Evolutionary conservation across 2,113 vertebrate genomes (phyloP).

Genomic region (Holacanthus passer): DNA sequence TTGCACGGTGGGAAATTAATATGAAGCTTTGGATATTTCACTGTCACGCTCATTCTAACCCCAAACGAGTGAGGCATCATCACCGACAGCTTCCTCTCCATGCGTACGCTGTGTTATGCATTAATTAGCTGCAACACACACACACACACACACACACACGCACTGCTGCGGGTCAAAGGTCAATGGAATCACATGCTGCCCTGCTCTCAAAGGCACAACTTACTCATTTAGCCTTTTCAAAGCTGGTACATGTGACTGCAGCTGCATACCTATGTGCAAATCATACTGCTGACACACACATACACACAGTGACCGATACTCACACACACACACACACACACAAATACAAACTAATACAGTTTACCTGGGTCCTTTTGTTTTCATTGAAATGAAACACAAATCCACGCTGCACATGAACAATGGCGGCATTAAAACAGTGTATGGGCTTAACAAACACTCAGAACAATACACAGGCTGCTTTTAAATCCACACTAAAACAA

Average conservation of each 20-base stretch:
- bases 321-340: constrained; percentile 9
- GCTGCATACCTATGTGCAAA: constrained; percentile 29
- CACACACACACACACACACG: constrained; percentile 4
- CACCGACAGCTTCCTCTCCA: background rate
- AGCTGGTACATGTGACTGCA: constrained; percentile 11
- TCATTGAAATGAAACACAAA: constrained; percentile 6
- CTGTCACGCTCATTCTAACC: background rate
- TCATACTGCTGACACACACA: constrained; percentile 27
- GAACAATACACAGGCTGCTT: constrained; percentile 3
- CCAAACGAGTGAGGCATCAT: background rate
- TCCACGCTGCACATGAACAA: background rate
- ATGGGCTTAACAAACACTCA: constrained; percentile 25
- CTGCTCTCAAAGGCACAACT: background rate
- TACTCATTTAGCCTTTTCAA: constrained; percentile 34
- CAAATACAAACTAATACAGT: background rate
- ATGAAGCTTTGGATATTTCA: constrained; percentile 19
- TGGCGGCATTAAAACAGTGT: constrained; percentile 9
- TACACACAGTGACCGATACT: background rate
- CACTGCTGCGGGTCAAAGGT: constrained; percentile 14
- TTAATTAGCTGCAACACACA: constrained; percentile 18
- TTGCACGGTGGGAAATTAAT: background rate
- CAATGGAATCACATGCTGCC: background rate
- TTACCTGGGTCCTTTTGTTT: constrained; percentile 12
- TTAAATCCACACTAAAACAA: constrained; percentile 8
- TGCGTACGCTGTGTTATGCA: background rate